Base-by-base conservation (phyloP, 2,113 vertebrate genomes). In the Trogon melanurus region DNA sequence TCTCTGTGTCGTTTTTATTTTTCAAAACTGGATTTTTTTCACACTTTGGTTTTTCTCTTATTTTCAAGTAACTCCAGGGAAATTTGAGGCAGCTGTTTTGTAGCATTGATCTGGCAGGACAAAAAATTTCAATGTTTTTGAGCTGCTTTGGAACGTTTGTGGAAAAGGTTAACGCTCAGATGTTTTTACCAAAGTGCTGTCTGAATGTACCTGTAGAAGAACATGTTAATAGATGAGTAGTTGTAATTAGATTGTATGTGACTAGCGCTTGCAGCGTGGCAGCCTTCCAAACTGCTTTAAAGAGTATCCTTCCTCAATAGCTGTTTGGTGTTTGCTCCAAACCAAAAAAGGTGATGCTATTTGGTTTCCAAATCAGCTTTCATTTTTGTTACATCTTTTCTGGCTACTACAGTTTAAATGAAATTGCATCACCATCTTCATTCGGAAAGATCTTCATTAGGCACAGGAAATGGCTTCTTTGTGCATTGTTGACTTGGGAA, bases 251-350 rank as follows among this genome's bases (percentile, higher is more conserved):
- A 4, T 22, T 64, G 4, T 36, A 6, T 36, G 36, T 75, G 62
- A 50, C 2, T 26, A 41, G 25, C 41, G 8, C 10, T 72, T 0
- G 0, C 15, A 72, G 22, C 7, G 5, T 60, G 16, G 8, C 69
- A 64, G 22, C 17, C 19, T 75, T 67, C 16, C 12, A 53, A 10
- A 54, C 45, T 54, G 15, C 61, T 90, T 32, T 36, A 48, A 75
- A 38, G 56, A 85, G 27, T 36, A 19, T 10, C 9, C 3, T 7
- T 84, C 3, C 30, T 60, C 16, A 34, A 5, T 36, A 76, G 5
- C 19, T 75, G 9, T 45, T 36, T 54, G 61, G n/a, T 50, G 6
- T 76, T 80, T 72, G 15, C 17, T 45, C 13, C 62, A 65, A 64
- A 66, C 19, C 5, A 38, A 34, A 17, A 70, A 53, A 79, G 41